Evolutionary conservation across 2,113 vertebrate species (phyloP).

Genomic region (Zosterops japonicus): DNA sequence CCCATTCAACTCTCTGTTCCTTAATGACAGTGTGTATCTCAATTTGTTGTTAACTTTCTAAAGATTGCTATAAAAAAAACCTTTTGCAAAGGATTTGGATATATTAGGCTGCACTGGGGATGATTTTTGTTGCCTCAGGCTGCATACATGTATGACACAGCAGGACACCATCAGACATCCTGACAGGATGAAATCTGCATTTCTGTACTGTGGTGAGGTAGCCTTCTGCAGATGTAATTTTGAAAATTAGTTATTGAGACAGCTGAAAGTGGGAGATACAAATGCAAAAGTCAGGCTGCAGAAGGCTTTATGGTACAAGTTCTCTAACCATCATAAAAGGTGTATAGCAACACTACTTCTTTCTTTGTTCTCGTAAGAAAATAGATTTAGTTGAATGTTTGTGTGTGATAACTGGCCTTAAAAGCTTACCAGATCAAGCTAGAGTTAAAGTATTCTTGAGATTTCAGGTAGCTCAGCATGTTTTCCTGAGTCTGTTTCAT

Average conservation of each 20-base stretch:
- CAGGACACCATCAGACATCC: neutral
- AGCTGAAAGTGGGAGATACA: neutral
- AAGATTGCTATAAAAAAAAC: neutral
- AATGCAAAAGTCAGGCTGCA: neutral
- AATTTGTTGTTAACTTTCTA: neutral
- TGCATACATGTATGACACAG: neutral
- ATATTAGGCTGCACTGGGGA: neutral
- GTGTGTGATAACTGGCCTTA: neutral
- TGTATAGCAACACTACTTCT: neutral
- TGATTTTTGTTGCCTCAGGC: neutral
- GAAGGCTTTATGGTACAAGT: neutral
- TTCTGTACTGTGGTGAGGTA: neutral
- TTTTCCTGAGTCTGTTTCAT: neutral
- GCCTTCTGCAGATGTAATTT: neutral
- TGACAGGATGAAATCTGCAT: neutral
- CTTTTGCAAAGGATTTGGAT: neutral
- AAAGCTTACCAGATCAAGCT: neutral
- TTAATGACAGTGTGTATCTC: neutral
- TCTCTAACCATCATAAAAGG: neutral
- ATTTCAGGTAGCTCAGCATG: neutral
- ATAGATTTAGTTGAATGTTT: neutral
- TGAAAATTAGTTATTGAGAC: neutral
- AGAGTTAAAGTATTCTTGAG: neutral
- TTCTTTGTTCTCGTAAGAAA: neutral
- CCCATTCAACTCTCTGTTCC: neutral